Conservation (phyloP, 2,888 invertebrate genomes). For the Neuroscelio doddi region DNA sequence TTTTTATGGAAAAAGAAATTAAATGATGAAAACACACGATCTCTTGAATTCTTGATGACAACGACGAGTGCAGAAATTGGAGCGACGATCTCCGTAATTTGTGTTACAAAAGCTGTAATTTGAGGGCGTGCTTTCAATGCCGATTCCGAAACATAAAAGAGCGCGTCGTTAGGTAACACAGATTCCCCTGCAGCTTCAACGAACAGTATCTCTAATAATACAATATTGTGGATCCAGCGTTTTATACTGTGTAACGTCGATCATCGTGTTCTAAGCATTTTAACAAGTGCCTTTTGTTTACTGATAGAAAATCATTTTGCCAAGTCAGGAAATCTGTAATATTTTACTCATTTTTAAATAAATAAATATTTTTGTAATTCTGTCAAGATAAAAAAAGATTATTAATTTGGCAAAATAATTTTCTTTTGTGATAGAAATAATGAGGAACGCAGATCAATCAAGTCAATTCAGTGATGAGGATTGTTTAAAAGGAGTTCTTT, state of each 20-base stretch:
- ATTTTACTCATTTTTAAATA: no score
- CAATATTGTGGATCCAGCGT: slow-evolving; percentile 16
- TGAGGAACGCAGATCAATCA: slow-evolving; percentile 53
- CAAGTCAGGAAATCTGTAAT: no score
- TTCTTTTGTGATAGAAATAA: slow-evolving; percentile 51
- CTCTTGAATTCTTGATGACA: neutral
- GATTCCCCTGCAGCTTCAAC: no score
- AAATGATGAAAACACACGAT: neutral
- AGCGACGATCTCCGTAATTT: no score
- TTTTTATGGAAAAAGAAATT: no score
- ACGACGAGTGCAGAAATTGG: slow-evolving; percentile 32
- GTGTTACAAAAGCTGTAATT: slow-evolving; percentile 42
- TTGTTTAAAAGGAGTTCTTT: slow-evolving; percentile 60
- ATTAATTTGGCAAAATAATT: neutral
- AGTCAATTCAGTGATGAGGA: slow-evolving; percentile 61
- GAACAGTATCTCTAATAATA: slow-evolving; percentile 23
- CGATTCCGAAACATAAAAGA: slow-evolving; percentile 42
- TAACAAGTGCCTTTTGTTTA: neutral
- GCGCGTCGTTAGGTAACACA: slow-evolving; percentile 34
- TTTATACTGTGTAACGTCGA: slow-evolving; percentile 15
- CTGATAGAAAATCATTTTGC: no score
- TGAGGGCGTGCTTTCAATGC: slow-evolving; percentile 44
- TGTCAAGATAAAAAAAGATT: no score
- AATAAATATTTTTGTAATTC: no score
- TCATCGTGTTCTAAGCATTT: slow-evolving; percentile 3